Conservation (phyloP, 2,888 invertebrate genomes). For the Caenorhabditis becei region DNA sequence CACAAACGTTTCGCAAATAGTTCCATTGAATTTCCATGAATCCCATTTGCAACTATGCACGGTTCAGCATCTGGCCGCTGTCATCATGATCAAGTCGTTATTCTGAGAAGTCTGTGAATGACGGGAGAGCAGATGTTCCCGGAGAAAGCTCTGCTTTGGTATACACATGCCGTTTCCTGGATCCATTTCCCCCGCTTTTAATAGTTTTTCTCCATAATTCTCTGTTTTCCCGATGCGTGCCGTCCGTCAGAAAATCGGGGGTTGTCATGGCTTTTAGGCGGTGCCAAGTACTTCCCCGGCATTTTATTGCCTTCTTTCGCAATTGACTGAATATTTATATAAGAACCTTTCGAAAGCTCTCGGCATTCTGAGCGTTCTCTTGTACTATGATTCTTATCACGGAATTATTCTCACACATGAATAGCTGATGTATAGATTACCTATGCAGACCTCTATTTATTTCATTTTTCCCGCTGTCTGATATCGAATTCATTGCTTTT, state of each 20-base stretch:
- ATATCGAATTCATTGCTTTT: not conserved
- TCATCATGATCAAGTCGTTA: too few species aligned
- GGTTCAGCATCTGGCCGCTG: too few species aligned
- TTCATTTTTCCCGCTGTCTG: not conserved
- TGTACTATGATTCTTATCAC: not conserved
- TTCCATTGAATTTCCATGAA: too few species aligned
- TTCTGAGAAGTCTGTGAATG: too few species aligned
- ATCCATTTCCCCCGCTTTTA: too few species aligned
- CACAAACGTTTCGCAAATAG: too few species aligned
- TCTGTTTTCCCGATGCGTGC: not conserved
- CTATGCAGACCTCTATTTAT: not conserved
- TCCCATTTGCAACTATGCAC: too few species aligned
- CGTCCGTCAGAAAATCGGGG: conserved; percentile 15
- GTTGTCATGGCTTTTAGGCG: conserved; percentile 27
- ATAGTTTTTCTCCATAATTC: not conserved
- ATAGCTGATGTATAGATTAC: not conserved
- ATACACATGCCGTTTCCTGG: not conserved
- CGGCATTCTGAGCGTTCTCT: not conserved
- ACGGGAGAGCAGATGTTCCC: not conserved
- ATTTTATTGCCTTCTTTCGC: too few species aligned
- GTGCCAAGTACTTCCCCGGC: not conserved
- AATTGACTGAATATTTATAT: too few species aligned
- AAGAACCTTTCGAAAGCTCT: too few species aligned
- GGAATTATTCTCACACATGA: not conserved
- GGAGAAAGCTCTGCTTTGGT: not conserved